These are phyloP conservation scores for Neogale vison DNA, from an alignment of 2,113 vertebrate species.

Conservation along the genomic window DNA sequence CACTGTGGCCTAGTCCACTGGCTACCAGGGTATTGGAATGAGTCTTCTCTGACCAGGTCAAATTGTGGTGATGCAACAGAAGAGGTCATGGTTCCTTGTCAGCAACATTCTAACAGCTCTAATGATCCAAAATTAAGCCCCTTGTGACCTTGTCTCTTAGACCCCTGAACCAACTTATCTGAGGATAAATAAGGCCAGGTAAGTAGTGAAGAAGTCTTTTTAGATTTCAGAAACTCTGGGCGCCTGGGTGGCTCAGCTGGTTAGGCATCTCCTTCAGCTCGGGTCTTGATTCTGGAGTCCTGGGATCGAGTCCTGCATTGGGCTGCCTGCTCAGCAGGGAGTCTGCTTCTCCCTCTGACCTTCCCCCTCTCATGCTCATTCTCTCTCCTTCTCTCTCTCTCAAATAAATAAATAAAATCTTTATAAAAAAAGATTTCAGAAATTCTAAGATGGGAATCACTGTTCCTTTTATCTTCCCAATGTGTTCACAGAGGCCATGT, in stretches of 20 bases:
- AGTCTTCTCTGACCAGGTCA: background rate
- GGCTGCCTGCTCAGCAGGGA: too few relatives aligned
- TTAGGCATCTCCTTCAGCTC: too few relatives aligned
- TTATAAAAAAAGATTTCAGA: background rate
- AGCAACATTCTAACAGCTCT: background rate
- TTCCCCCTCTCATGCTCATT: too few relatives aligned
- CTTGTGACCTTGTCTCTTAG: background rate
- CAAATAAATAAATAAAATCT: too few relatives aligned
- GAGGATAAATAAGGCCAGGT: background rate
- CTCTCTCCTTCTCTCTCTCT: too few relatives aligned
- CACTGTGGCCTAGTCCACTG: background rate
- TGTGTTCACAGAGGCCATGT: background rate
- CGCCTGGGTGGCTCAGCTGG: too few relatives aligned
- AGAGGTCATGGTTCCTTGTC: background rate
- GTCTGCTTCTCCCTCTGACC: too few relatives aligned
- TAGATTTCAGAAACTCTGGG: background rate
- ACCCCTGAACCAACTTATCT: background rate
- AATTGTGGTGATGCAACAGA: background rate
- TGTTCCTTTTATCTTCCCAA: background rate
- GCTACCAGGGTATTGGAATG: background rate
- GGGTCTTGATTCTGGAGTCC: too few relatives aligned
- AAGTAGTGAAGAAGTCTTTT: background rate
- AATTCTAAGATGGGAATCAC: background rate
- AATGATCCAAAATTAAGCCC: constrained; percentile 5
- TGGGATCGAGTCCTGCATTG: too few relatives aligned